Percentiles rank a stretch among this genome's conserved stretches.
Conservation (phyloP, 2,888 invertebrate species). For the Amiota mariae region DNA sequence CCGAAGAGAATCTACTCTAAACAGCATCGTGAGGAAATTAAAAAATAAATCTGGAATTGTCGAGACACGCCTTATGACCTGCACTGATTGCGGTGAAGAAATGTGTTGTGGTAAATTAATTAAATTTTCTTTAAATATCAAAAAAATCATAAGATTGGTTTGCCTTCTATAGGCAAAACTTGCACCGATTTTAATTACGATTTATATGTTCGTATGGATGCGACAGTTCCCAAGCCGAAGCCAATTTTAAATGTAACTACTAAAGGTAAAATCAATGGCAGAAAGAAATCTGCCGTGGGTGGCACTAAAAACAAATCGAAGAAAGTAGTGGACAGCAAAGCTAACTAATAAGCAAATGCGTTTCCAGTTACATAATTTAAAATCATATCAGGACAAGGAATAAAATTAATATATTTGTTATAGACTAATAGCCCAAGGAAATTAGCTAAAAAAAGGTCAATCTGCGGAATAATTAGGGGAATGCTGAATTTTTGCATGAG, state of each 20-base stretch:
- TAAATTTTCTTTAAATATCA: too few relatives aligned
- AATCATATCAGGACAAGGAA: too few relatives aligned
- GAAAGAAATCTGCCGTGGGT: slow-evolving; percentile 62
- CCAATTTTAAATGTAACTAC: slow-evolving; percentile 56
- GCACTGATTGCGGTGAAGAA: slow-evolving; percentile 88
- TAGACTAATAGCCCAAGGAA: too few relatives aligned
- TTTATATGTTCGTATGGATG: slow-evolving; percentile 70
- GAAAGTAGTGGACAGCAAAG: slow-evolving; percentile 56
- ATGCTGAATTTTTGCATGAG: too few relatives aligned
- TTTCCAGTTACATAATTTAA: too few relatives aligned
- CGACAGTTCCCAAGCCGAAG: slow-evolving; percentile 68
- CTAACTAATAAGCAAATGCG: neutral
- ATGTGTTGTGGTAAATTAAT: slow-evolving; percentile 81
- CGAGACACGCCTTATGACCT: slow-evolving; percentile 83
- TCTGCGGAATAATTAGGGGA: too few relatives aligned
- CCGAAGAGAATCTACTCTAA: slow-evolving; percentile 79
- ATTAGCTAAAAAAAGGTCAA: too few relatives aligned
- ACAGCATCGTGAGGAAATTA: slow-evolving; percentile 81
- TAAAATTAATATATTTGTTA: too few relatives aligned
- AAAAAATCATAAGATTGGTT: too few relatives aligned
- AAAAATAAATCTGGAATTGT: slow-evolving; percentile 89
- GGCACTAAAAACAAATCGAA: slow-evolving; percentile 61
- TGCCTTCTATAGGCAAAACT: slow-evolving; percentile 43
- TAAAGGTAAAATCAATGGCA: slow-evolving; percentile 66
- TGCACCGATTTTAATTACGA: slow-evolving; percentile 73